Base-by-base conservation (phyloP, 2,113 vertebrate genomes). In the Tragulus kanchil region DNA sequence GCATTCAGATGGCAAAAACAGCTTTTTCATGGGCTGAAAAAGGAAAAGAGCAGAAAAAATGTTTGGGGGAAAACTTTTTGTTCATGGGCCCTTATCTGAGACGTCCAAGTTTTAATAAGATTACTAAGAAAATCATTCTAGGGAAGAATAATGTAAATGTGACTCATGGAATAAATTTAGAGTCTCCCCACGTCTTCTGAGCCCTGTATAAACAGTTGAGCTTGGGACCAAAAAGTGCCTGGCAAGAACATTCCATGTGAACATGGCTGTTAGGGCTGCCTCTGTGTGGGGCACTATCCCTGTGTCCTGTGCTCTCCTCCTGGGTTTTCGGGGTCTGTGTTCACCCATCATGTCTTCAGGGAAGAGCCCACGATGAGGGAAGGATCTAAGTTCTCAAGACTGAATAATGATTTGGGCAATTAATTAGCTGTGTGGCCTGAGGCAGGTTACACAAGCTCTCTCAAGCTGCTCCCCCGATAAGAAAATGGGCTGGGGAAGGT, bases 11-110 rank as follows among this genome's bases (percentile, higher is more conserved):
- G 96, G 94, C 84, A 89, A 91, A 96, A 93, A 64, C 93, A 96
- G 95, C 94, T 96, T 97, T 95, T 90, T 81, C 93, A 92, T 77
- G 89, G 94, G 84, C 96, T 94, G 93, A 87, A 85, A 94, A 97
- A 84, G 85, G 89, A 94, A 96, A 96, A 96, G 77, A 65, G 77
- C 56, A 89, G 79, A 79, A 25, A 77, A 90, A 88, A 54, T 58
- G 91, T 75, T 91, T 67, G 12, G 67, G 85, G 92, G 14, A 42
- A 64, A 84, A 78, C 2, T 16, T 90, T 83, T 81, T 90, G 95
- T 50, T 42, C 54, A 56, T 16, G n/a, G 73, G 19, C 61, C 23
- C 62, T 84, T 93, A 84, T 82, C 79, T 59, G 83, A 95, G 69
- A 95, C 0, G 13, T 93, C 94, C 94, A 97, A 59, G 52, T 96